Conservation (phyloP, 2,888 invertebrate genomes). For the Epinotia demarniana region DNA sequence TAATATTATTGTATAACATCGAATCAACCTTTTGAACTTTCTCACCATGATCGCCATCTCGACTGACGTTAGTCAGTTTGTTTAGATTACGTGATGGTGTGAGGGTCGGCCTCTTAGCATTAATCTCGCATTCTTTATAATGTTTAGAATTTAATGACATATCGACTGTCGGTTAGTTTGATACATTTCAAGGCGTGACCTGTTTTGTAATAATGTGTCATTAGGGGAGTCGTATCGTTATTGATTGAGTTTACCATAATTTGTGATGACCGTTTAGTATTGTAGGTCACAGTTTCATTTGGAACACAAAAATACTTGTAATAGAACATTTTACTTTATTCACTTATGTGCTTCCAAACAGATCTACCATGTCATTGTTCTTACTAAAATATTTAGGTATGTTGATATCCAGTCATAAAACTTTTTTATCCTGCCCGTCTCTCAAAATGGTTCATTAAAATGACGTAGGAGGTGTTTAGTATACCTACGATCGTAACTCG, state of each 20-base stretch:
- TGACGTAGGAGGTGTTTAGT: conserved; percentile 46
- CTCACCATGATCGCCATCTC: conserved; percentile 22
- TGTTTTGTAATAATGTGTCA: conserved; percentile 71
- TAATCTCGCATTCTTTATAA: conserved; percentile 59
- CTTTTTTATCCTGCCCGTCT: conserved; percentile 8
- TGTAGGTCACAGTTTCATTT: conserved; percentile 54
- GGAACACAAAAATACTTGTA: neutral
- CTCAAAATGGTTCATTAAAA: conserved; percentile 36
- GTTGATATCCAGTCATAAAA: neutral
- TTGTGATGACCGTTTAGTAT: conserved; percentile 63
- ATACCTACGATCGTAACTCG: conserved; percentile 79
- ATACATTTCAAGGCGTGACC: conserved; percentile 68
- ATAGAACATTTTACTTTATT: neutral
- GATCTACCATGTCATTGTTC: neutral
- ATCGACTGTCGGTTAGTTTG: conserved; percentile 69
- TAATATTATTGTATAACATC: conserved; percentile 25
- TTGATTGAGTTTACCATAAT: conserved; percentile 75
- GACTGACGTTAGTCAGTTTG: conserved; percentile 34
- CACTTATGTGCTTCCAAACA: neutral
- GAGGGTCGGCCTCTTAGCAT: conserved; percentile 50
- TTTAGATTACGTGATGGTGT: conserved; percentile 60
- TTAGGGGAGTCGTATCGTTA: conserved; percentile 68
- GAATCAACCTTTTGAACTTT: conserved; percentile 43
- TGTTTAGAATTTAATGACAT: conserved; percentile 71
- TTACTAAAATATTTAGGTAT: neutral